These are phyloP conservation scores for Chaetophractus vellerosus DNA, from an alignment of 2,797 vertebrate genomes.

Conservation along the genomic window DNA sequence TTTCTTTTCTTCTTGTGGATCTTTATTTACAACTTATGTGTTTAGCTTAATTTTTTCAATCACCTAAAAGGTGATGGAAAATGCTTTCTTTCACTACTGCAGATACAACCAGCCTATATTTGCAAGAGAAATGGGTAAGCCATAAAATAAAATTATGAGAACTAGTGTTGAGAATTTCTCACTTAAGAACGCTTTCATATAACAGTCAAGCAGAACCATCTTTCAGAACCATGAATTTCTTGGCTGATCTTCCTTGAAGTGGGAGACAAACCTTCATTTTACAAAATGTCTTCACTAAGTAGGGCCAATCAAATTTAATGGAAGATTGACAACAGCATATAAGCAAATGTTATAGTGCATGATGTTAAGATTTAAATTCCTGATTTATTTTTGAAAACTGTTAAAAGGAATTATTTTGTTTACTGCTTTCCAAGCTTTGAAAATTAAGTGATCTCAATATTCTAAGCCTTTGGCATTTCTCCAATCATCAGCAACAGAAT, in stretches of 20 bases:
- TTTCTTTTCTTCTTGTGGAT: constrained; percentile 24
- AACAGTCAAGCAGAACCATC: constrained; percentile 10
- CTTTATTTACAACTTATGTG: constrained; percentile 28
- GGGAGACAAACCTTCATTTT: constrained; percentile 42
- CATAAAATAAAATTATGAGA: constrained; percentile 22
- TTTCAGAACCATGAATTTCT: constrained; percentile 24
- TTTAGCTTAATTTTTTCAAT: constrained; percentile 4
- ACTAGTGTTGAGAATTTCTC: constrained; percentile 10
- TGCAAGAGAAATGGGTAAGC: background rate
- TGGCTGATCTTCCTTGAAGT: constrained; percentile 13
- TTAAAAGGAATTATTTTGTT: background rate
- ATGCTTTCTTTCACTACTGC: background rate
- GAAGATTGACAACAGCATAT: background rate
- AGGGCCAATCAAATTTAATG: background rate
- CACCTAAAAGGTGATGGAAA: background rate
- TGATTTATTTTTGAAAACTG: constrained; percentile 41
- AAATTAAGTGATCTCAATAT: background rate
- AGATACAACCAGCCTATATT: background rate
- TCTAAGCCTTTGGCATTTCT: background rate
- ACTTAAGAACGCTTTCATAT: constrained; percentile 56
- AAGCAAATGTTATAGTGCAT: background rate
- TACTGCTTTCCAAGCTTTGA: constrained; percentile 27
- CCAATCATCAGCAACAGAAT: background rate
- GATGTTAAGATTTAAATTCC: background rate
- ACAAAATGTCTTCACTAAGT: background rate